Evolutionary conservation across 2,888 invertebrate genomes (phyloP).

Genomic region (Callyntrura guangdongensis): DNA sequence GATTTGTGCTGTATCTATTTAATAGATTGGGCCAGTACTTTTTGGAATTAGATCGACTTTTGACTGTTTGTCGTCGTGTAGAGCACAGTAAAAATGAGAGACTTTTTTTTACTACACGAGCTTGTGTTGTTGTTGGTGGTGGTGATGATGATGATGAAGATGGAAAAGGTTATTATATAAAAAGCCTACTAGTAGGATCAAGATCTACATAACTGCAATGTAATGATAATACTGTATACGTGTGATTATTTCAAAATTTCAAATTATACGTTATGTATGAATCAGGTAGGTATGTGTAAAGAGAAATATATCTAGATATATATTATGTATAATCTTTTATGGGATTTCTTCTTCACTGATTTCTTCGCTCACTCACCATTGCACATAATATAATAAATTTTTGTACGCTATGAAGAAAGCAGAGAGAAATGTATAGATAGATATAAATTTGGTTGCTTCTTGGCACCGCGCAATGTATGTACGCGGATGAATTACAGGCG

Average conservation of each 20-base stretch:
- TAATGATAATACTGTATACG: too few relatives aligned
- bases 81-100: neutral
- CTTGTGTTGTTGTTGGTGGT: neutral
- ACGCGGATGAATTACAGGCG: conserved; percentile 15
- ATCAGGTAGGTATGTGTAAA: neutral
- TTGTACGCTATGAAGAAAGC: neutral
- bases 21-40: neutral
- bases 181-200: too few relatives aligned
- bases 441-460: neutral
- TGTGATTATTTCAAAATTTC: too few relatives aligned
- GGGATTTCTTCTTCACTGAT: neutral
- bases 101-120: neutral
- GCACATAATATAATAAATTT: conserved; percentile 53
- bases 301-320: neutral
- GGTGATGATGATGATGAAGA: neutral
- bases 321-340: conserved; percentile 31
- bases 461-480: neutral
- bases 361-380: conserved; percentile 62
- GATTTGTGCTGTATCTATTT: too few relatives aligned
- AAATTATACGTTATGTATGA: too few relatives aligned
- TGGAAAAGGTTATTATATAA: neutral
- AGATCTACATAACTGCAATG: too few relatives aligned
- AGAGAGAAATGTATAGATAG: neutral
- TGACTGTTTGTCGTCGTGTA: neutral
- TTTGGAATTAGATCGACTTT: conserved; percentile 18